Conservation (phyloP, 1,140 invertebrate genomes). For the Lasaia peninsularis region DNA sequence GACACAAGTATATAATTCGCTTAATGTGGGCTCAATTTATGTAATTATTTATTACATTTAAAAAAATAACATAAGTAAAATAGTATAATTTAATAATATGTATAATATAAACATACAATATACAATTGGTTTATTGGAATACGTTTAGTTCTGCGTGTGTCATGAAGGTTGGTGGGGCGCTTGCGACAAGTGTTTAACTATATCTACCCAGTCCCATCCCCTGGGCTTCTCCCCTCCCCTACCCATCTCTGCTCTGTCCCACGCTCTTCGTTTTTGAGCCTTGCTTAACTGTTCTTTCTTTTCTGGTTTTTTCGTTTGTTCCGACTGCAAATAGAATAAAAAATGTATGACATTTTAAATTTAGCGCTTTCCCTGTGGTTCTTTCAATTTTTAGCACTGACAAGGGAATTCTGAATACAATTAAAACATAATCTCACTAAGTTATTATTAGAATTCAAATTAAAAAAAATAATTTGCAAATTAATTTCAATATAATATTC, state of each 20-base stretch:
- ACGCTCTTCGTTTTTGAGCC: constrained; percentile 92
- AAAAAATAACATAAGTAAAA: constrained; percentile 20
- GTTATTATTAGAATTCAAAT: too few relatives aligned
- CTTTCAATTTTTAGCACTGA: too few relatives aligned
- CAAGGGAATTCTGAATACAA: too few relatives aligned
- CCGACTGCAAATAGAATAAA: constrained; percentile 46
- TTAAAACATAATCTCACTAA: too few relatives aligned
- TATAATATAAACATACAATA: constrained; percentile 12
- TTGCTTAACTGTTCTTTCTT: constrained; percentile 94
- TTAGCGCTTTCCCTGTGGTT: too few relatives aligned
- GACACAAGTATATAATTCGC: too few relatives aligned
- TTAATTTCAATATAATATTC: too few relatives aligned
- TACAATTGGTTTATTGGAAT: not conserved
- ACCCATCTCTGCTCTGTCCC: constrained; percentile 88
- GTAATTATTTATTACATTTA: too few relatives aligned
- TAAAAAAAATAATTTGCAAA: too few relatives aligned
- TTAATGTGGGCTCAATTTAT: too few relatives aligned
- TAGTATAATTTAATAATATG: constrained; percentile 8
- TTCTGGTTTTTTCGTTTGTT: constrained; percentile 74
- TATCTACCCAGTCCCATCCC: constrained; percentile 96
- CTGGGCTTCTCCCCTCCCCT: constrained; percentile 89
- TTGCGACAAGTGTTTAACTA: constrained; percentile 96
- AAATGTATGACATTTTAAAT: too few relatives aligned
- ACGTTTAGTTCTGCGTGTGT: constrained; percentile 26
- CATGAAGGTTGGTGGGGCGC: constrained; percentile 57